Conservation (phyloP, 2,888 invertebrate species). For the Linnaemya tessellans region DNA sequence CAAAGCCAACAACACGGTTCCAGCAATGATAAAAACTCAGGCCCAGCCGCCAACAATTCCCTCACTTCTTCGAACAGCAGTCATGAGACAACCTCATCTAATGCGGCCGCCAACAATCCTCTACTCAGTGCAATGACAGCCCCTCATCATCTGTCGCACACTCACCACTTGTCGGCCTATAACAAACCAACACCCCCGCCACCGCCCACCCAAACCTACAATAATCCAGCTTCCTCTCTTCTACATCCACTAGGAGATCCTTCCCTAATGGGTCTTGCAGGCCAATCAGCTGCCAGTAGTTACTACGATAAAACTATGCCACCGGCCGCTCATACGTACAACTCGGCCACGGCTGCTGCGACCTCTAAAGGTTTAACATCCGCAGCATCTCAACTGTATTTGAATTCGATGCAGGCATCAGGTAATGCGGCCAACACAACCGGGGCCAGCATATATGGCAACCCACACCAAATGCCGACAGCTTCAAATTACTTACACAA, state of each 20-base stretch:
- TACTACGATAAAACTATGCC: slow-evolving; percentile 86
- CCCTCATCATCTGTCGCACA: slow-evolving; percentile 79
- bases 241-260: slow-evolving; percentile 80
- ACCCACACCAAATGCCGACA: slow-evolving; percentile 77
- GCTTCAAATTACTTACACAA: slow-evolving; percentile 69
- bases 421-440: slow-evolving; percentile 33
- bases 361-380: slow-evolving; percentile 80
- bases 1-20: slow-evolving; percentile 68
- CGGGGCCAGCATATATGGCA: slow-evolving; percentile 75
- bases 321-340: slow-evolving; percentile 86
- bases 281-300: slow-evolving; percentile 76
- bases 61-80: slow-evolving; percentile 43
- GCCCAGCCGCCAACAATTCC: slow-evolving; percentile 18
- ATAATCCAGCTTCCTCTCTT: slow-evolving; percentile 77
- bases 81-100: slow-evolving; percentile 56
- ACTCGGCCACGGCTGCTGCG: slow-evolving; percentile 81
- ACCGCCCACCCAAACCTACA: slow-evolving; percentile 80
- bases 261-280: slow-evolving; percentile 75
- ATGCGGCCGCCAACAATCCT: slow-evolving; percentile 71
- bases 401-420: slow-evolving; percentile 74
- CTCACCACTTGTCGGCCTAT: slow-evolving; percentile 81
- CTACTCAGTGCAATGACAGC: slow-evolving; percentile 76
- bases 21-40: slow-evolving; percentile 65
- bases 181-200: slow-evolving; percentile 80
- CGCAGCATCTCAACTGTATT: slow-evolving; percentile 72